Evolutionary conservation across 2,113 vertebrate genomes (phyloP).

Genomic region (Alligator mississippiensis): DNA sequence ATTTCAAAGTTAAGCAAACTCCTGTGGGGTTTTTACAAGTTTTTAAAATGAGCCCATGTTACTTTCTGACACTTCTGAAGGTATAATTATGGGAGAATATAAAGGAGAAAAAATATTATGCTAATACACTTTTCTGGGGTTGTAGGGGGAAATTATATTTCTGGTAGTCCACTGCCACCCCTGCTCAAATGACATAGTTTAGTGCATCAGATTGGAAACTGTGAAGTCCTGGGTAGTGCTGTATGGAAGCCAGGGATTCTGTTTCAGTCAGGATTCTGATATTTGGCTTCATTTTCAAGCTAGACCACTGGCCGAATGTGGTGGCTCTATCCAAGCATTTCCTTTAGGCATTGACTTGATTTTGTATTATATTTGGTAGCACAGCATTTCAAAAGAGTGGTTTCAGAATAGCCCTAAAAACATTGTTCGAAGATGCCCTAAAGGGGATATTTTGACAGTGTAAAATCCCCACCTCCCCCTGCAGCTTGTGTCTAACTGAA

Average conservation of each 20-base stretch:
- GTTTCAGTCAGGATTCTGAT: neutral
- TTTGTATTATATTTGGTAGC: too few relatives aligned
- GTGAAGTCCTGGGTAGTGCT: conserved; percentile 34
- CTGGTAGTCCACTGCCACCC: conserved; percentile 21
- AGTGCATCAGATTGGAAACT: neutral
- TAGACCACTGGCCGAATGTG: neutral
- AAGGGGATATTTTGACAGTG: too few relatives aligned
- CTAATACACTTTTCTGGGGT: too few relatives aligned
- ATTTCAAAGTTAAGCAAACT: too few relatives aligned
- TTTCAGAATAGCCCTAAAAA: neutral
- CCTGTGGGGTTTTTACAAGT: too few relatives aligned
- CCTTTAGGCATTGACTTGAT: too few relatives aligned
- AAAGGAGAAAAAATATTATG: too few relatives aligned
- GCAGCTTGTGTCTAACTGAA: neutral
- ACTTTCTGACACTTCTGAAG: too few relatives aligned
- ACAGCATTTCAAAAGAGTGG: neutral
- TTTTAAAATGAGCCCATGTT: too few relatives aligned
- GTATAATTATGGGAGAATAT: too few relatives aligned
- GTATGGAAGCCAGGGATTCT: neutral
- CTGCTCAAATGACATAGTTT: neutral
- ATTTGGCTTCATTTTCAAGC: neutral
- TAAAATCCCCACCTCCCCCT: neutral
- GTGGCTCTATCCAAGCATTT: too few relatives aligned
- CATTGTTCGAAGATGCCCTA: too few relatives aligned
- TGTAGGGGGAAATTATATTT: neutral